These are phyloP conservation scores for Scaptomyza hsui DNA, from an alignment of 1,140 invertebrate species.

Conservation along the genomic window DNA sequence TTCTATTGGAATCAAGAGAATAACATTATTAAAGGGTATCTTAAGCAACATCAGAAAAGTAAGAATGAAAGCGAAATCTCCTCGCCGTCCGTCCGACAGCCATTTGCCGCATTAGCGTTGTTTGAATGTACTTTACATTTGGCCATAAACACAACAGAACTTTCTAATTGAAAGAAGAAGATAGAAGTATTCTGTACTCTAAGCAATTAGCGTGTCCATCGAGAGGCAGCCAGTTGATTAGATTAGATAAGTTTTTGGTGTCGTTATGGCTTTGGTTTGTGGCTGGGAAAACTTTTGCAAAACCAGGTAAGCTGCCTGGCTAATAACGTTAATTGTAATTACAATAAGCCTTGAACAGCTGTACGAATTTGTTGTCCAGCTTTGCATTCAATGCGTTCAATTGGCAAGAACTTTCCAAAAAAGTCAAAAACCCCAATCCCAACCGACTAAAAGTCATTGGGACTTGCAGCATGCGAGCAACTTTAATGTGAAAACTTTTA, in stretches of 20 bases:
- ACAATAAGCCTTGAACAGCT: conserved; percentile 52
- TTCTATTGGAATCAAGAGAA: too few species aligned
- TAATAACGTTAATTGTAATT: conserved; percentile 71
- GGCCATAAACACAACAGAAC: conserved; percentile 50
- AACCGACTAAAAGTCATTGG: conserved; percentile 11
- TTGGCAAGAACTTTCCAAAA: conserved; percentile 20
- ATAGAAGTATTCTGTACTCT: background rate
- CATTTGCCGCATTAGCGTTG: conserved; percentile 63
- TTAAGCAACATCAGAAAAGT: background rate
- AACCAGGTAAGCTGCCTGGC: conserved; percentile 42
- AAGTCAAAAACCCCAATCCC: background rate
- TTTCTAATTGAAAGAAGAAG: conserved; percentile 74
- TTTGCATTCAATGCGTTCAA: conserved; percentile 39
- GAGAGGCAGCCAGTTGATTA: conserved; percentile 40
- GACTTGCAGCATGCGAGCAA: conserved; percentile 29
- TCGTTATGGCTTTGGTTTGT: conserved; percentile 19
- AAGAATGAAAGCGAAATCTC: background rate
- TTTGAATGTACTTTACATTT: conserved; percentile 51
- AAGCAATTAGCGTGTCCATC: conserved; percentile 15
- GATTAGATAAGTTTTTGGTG: conserved; percentile 42
- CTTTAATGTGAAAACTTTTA: conserved; percentile 66
- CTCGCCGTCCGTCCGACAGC: conserved; percentile 48
- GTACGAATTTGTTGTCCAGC: background rate
- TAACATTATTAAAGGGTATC: too few species aligned
- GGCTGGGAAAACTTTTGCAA: conserved; percentile 16